Conservation (phyloP, 37 sponge, comb jelly and placozoan genomes). For the Bolinopsis microptera region DNA sequence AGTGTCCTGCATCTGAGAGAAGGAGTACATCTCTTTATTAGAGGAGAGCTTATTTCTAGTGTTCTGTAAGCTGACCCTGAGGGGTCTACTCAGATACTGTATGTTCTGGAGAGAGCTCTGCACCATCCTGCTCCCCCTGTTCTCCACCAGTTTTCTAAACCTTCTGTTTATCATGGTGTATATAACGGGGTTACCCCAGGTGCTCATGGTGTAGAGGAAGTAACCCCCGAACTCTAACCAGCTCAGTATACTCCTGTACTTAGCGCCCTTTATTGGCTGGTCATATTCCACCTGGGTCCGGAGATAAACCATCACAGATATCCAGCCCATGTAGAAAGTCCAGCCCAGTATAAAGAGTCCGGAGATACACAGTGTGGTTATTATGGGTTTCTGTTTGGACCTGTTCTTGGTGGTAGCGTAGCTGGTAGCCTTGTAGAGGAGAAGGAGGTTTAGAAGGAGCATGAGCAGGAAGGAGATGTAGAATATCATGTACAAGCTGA, state of each 20-base stretch:
- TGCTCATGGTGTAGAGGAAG: constrained; percentile 27
- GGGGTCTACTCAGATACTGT: not conserved
- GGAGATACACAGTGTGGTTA: constrained; percentile 27
- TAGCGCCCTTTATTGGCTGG: not conserved
- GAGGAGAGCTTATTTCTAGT: not conserved
- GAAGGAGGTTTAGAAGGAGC: constrained; percentile 2
- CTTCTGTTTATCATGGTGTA: constrained; percentile 21
- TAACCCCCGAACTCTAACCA: constrained; percentile 35
- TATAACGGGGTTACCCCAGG: constrained; percentile 19
- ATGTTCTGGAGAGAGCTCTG: not conserved
- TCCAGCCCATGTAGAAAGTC: constrained; percentile 35
- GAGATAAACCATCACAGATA: not conserved
- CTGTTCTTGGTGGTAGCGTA: not conserved
- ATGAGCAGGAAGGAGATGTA: not conserved
- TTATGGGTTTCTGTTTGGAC: not conserved
- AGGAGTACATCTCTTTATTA: not conserved
- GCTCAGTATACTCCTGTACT: not conserved
- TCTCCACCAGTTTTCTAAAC: not conserved
- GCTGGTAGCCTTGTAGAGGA: not conserved
- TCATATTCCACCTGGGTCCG: not conserved
- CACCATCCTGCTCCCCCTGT: not conserved
- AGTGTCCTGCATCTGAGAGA: not conserved
- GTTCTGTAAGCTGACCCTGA: not conserved
- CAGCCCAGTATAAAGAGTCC: not conserved
- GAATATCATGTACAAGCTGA: not conserved